Evolutionary conservation across 2,113 vertebrate species (phyloP).

Genomic region (Cyanistes caeruleus): DNA sequence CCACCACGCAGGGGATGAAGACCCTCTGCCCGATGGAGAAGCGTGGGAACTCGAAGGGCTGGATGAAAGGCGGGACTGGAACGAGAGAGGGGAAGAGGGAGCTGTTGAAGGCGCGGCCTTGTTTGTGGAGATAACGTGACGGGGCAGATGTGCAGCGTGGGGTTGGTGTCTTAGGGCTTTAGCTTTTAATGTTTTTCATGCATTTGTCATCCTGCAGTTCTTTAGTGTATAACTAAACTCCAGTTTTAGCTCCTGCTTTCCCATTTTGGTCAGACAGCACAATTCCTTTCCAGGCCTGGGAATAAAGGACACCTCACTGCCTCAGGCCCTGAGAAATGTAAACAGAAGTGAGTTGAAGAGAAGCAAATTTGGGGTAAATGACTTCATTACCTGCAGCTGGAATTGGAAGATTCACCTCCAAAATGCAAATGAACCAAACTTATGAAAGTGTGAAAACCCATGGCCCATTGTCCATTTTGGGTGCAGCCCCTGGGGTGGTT

Average conservation of each 20-base stretch:
- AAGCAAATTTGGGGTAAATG: rapidly evolving
- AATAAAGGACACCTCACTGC: neutral
- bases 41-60: conserved; percentile 95
- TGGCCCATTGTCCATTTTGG: neutral
- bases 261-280: neutral
- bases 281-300: neutral
- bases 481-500: rapidly evolving
- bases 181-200: rapidly evolving
- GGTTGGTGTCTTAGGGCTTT: neutral
- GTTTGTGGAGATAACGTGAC: neutral
- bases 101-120: rapidly evolving
- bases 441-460: rapidly evolving
- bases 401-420: neutral
- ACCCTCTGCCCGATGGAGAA: conserved; percentile 97
- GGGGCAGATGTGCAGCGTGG: neutral
- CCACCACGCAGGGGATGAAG: conserved; percentile 97
- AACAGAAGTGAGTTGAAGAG: neutral
- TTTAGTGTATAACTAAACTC: neutral
- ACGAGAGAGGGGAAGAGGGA: neutral
- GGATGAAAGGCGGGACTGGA: conserved; percentile 95
- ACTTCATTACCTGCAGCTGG: neutral
- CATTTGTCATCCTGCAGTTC: neutral
- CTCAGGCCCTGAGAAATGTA: neutral
- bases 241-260: neutral
- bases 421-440: neutral